A percentile compares a stretch with the other conserved stretches of the same genome.
These are phyloP conservation scores for Cheilosia grossa DNA, from an alignment of 2,888 invertebrate genomes.

Conservation along the genomic window DNA sequence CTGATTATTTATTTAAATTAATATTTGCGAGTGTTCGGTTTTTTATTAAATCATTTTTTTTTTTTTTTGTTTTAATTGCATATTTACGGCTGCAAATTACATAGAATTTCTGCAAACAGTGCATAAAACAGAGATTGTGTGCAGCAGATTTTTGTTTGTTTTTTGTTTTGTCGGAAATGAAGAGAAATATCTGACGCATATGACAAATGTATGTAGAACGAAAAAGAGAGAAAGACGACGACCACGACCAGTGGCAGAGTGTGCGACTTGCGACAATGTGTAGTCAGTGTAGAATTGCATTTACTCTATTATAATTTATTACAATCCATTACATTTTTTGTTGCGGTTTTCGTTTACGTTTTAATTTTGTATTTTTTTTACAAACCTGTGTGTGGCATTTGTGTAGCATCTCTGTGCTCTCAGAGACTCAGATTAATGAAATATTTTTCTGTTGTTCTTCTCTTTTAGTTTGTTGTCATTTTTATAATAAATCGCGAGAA, in stretches of 20 bases:
- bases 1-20: constrained; percentile 66
- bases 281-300: constrained; percentile 60
- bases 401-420: constrained; percentile 9
- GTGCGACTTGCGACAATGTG: constrained; percentile 29
- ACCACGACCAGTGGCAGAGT: constrained; percentile 22
- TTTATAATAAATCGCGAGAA: constrained; percentile 36
- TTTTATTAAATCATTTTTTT: constrained; percentile 15
- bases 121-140: constrained; percentile 62
- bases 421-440: constrained; percentile 20
- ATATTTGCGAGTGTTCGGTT: constrained; percentile 38
- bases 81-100: constrained; percentile 41
- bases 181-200: constrained; percentile 54
- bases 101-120: constrained; percentile 66
- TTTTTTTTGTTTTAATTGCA: constrained; percentile 9
- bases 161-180: constrained; percentile 46
- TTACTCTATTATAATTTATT: constrained; percentile 48
- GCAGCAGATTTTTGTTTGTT: constrained; percentile 33
- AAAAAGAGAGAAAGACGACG: constrained; percentile 54
- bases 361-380: constrained; percentile 3
- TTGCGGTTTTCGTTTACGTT: constrained; percentile 43
- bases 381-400: constrained; percentile 34
- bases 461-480: constrained; percentile 33
- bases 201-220: constrained; percentile 57
- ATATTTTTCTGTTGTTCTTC: constrained; percentile 18
- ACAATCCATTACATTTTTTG: constrained; percentile 38